Evolutionary conservation across 2,797 vertebrate species (phyloP), one percentile per base, ranked within the genome.

Genomic region (Microctenopoma steveboyesi): DNA sequence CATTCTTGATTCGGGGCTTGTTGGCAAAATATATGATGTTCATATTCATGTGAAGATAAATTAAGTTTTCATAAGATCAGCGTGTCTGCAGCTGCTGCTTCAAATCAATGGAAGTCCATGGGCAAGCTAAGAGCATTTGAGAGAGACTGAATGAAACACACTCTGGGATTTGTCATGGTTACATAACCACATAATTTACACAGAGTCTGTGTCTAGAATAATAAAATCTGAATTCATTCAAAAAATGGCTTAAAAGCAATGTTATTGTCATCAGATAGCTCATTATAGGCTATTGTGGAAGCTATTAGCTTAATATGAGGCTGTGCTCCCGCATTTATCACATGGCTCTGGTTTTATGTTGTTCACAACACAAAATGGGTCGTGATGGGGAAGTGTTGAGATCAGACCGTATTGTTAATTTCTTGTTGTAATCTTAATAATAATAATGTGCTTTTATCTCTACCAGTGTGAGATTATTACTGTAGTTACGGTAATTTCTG

Each of bases 51-150:
- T 27, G 51, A 81, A 5, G 43, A 39, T 62, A 64, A 52, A 48
- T 45, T 28, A 22, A 37, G 15, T 30, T 51, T 71, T 74, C 50
- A 30, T 43, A 15, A 60, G 60, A 65, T 66, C 53, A 37, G 14
- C 40, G 62, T 43, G 57, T 71, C 74, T 70, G 15, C 64, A 65
- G 70, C 42, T 22, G 0, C 39, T 28, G 45, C 43, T 81, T 45
- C 13, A n/a, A 64, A 47, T 84, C 72, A 72, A 43, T 72, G 28
- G 46, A 54, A 78, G 65, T 8, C 64, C 54, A 72, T 33, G 28
- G 46, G 40, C 13, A 4, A 1, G 45, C 27, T 28, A 69, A 72
- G 5, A 15, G 6, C 16, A 4, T n/a, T 22, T 30, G 67, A 50
- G 46, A 45, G 35, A 45, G 22, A 18, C 27, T 69, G 47, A 74